Conservation (phyloP, 2,797 vertebrate genomes). For the Fundulus diaphanus region DNA sequence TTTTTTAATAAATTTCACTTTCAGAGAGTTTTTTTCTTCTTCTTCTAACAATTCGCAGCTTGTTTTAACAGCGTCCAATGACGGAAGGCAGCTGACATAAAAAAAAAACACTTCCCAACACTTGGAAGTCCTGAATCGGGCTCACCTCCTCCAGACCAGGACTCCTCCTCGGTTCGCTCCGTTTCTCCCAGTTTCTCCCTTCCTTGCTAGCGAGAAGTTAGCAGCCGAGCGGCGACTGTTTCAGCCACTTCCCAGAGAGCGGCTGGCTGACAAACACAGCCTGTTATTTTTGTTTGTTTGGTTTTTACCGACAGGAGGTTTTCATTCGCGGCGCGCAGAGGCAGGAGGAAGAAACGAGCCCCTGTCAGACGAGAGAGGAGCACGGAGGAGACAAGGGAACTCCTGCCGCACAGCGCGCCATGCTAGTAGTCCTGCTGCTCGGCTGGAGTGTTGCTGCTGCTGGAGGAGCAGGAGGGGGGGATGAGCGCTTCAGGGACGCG, state of each 20-base stretch:
- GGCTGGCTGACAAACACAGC: background rate
- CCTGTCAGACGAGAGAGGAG: slow-evolving; percentile 36
- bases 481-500: slow-evolving; percentile 41
- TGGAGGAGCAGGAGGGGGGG: slow-evolving; percentile 26
- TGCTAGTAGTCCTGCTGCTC: slow-evolving; percentile 59
- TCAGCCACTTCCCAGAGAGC: slow-evolving; percentile 38
- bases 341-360: background rate
- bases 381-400: slow-evolving; percentile 47
- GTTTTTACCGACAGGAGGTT: background rate
- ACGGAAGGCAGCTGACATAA: background rate
- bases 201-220: slow-evolving; percentile 69
- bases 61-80: background rate
- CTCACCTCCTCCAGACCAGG: slow-evolving; percentile 71
- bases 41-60: background rate
- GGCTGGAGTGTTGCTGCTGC: slow-evolving; percentile 51
- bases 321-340: background rate
- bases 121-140: background rate
- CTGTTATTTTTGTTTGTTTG: too few species aligned
- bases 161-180: slow-evolving; percentile 64
- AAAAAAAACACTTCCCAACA: background rate
- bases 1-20: background rate
- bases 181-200: slow-evolving; percentile 52
- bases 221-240: slow-evolving; percentile 58
- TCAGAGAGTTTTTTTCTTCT: slow-evolving; percentile 25
- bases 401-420: slow-evolving; percentile 71